Evolutionary conservation across 1,140 invertebrate genomes (phyloP).

Genomic region (Atopsyche davidsoni): DNA sequence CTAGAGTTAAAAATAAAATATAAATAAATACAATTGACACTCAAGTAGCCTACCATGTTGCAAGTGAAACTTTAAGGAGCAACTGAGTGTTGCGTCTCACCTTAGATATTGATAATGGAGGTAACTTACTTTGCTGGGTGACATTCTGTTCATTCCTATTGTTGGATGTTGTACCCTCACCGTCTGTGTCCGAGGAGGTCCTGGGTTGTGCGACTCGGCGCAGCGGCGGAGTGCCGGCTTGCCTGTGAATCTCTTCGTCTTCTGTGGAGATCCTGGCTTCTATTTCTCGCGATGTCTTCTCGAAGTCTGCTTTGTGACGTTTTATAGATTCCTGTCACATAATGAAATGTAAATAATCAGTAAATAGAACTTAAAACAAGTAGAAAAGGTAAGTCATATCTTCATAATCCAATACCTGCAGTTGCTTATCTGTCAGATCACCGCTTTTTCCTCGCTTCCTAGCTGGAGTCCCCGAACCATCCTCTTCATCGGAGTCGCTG

Average conservation of each 20-base stretch:
- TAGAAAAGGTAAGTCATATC: constrained; percentile 2
- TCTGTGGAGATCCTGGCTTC: constrained; percentile 44
- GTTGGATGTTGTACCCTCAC: constrained; percentile 28
- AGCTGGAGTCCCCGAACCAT: constrained; percentile 21
- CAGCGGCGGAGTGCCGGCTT: constrained; percentile 28
- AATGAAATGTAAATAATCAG: background rate
- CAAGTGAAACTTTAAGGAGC: too few species aligned
- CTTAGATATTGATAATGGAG: too few species aligned
- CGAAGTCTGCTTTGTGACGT: constrained; percentile 40
- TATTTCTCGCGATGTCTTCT: constrained; percentile 45
- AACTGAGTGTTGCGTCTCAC: too few species aligned
- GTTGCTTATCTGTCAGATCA: constrained; percentile 41
- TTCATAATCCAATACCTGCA: too few species aligned
- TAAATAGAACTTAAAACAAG: too few species aligned
- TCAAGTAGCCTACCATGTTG: too few species aligned
- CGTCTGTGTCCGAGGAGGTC: constrained; percentile 23
- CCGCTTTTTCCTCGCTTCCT: constrained; percentile 9
- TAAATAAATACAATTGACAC: too few species aligned
- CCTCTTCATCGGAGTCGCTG: constrained; percentile 35
- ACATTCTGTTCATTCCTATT: constrained; percentile 29
- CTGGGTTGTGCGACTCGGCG: constrained; percentile 32
- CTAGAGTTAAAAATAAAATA: too few species aligned
- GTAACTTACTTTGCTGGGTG: constrained; percentile 28
- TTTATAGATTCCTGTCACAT: constrained; percentile 39
- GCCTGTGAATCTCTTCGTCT: constrained; percentile 7